Evolutionary conservation across 2,113 vertebrate species (phyloP), one percentile per base, ranked within the genome.

Genomic region (Scalopus aquaticus): DNA sequence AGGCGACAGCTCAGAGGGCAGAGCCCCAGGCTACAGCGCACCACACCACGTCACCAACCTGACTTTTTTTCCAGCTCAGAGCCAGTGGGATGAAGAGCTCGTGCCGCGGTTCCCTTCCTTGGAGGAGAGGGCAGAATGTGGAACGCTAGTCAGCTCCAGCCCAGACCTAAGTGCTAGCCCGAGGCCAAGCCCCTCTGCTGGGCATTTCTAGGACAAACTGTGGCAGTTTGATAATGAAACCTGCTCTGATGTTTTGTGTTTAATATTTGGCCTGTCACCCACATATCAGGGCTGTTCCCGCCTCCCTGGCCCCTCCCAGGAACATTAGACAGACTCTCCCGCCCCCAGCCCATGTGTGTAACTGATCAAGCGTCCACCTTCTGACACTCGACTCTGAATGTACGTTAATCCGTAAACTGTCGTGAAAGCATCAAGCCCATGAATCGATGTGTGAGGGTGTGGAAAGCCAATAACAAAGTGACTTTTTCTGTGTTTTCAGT

Each of bases 401-500:
- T 92, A 54, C 87, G 26, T 79, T 90, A 95, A 93, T 49, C 77
- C 37, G 84, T 97, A 94, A 97, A 88, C 86, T 93, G 79, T 96
- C 95, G 2, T 74, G 26, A 96, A 97, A 96, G 86, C 97, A 60
- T 97, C 91, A 97, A 97, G 87, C 96, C 98, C 97, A 2, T 97
- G 87, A 98, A 98, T 97, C 98, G 77, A 95, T 97, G 96, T 98
- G 95, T 92, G 86, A 97, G 87, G 97, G 95, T 98, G 91, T 98
- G 93, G 97, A 98, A 98, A 98, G 91, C 98, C 98, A 99, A 98
- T 99, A 99, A 99, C 98, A 92, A 99, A 99, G 98, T 98, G 98
- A 98, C 98, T 98, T 98, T 99, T 99, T 99, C 98, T 99, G 99
- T 99, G 98, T 99, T 99, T 99, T 99, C 99, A 99, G 99, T 99